Conservation (phyloP, 37 sponge, comb jelly and placozoan genomes). For the Diacarnus erythraeanus region DNA sequence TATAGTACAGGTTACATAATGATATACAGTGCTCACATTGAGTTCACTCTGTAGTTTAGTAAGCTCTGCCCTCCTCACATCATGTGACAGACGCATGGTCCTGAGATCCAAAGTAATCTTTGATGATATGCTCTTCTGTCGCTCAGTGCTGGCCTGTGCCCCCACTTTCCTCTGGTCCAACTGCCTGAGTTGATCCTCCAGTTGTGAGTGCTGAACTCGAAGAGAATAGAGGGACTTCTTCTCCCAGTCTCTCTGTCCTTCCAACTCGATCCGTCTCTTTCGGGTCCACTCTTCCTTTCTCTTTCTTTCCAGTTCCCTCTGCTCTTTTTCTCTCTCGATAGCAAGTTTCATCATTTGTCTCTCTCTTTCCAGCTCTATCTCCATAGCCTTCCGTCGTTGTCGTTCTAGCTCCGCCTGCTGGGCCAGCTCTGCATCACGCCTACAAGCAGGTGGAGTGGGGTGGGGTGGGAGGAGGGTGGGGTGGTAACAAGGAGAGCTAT, state of each 20-base stretch:
- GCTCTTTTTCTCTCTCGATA: slow-evolving; percentile 58
- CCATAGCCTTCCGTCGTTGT: slow-evolving; percentile 54
- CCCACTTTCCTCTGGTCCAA: slow-evolving; percentile 36
- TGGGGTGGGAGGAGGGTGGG: neutral
- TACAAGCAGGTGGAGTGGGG: neutral
- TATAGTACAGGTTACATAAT: neutral
- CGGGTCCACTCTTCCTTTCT: slow-evolving; percentile 68
- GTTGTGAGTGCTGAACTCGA: slow-evolving; percentile 22
- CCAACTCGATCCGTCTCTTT: slow-evolving; percentile 47
- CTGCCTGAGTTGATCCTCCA: slow-evolving; percentile 36
- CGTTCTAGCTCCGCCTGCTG: slow-evolving; percentile 65
- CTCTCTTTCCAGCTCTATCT: slow-evolving; percentile 67
- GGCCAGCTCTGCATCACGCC: slow-evolving; percentile 37
- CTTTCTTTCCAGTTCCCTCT: slow-evolving; percentile 55
- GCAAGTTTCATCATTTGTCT: slow-evolving; percentile 37
- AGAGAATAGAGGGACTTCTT: slow-evolving; percentile 25
- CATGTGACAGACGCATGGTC: slow-evolving; percentile 36
- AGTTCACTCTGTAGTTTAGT: slow-evolving; percentile 36
- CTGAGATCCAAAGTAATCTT: slow-evolving; percentile 6
- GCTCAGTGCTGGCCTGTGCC: neutral
- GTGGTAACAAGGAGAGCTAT: neutral
- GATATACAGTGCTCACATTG: slow-evolving; percentile 18
- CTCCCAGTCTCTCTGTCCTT: slow-evolving; percentile 50
- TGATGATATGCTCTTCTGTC: slow-evolving; percentile 16
- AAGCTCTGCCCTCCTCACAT: slow-evolving; percentile 35